Base-by-base conservation (phyloP, 2,888 invertebrate species). In the Pilophorus perplexus region DNA sequence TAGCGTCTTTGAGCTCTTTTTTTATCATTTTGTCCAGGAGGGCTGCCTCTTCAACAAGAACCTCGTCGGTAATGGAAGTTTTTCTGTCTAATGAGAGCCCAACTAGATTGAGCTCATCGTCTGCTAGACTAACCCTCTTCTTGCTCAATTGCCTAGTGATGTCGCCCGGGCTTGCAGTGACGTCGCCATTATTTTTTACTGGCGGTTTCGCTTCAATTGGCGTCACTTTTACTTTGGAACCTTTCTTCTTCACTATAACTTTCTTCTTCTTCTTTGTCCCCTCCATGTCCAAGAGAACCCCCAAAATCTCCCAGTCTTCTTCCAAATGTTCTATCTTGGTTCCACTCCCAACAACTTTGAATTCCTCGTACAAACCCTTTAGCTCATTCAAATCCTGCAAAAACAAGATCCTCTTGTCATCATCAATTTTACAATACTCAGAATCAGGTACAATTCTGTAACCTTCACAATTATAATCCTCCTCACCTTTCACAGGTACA, bases 41-140 rank as follows among this genome's bases (percentile, higher is more conserved):
- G 5, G 72, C 72, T n/a, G 70, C 67, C 37, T 73, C 71, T 50
- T 72, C 71, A 12, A 68, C 67, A n/a, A 73, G 44, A 46, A 72
- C 69, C 72, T 77, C 46, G 74, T 78, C 46, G 73, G 77, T 38
- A 74, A 77, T 48, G 22, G 66, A 66, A 18, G 40, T 27, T 25
- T 48, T 23, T 40, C 42, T 50, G 37, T 66, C 66, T 5, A 28
- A 25, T 3, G 37, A 38, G 52, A 64, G 40, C 1, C 40, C 52
- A 18, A 66, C 48, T 18, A 66, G 18, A 12, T 46, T 57, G 27
- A 66, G 23, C 44, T 66, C 57, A 20, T 66, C 66, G 23, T 66
- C 66, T 1, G 48, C 66, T 14, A 66, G 28, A 22, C 66, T 66
- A 40, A 67, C 40, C 3, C 67, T 23, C 33, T 60, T 68, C 14